Base-by-base conservation (phyloP, 2,797 vertebrate genomes). In the Peromyscus eremicus region DNA sequence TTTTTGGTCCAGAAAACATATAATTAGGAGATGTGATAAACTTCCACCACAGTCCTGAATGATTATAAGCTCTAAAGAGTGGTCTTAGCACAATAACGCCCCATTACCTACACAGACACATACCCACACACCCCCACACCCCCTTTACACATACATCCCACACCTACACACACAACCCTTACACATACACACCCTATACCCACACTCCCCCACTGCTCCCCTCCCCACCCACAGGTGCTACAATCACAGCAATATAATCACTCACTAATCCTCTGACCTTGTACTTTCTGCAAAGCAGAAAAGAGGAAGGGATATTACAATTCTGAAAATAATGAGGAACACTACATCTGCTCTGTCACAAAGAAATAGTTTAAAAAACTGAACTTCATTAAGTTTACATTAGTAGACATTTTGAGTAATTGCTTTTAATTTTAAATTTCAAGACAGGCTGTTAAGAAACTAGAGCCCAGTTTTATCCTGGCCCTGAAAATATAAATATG, bases 231-330 rank as follows among this genome's bases (percentile, higher is more conserved):
- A 96, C 97, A 98, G 97, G 97, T 97, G 97, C 95, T 96, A 89
- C 96, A 98, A 97, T 98, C 97, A 97, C 32, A 93, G 96, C 94
- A 97, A 57, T 89, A 57, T 95, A 97, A 98, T 97, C 96, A 97
- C 62, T 93, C 94, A 97, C 94, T 97, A 98, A 98, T 97, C 97
- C 96, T 95, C 82, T 77, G 85, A 84, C 71, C 83, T 93, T 89
- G 73, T 88, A 88, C 90, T 97, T 96, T 96, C 75, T 91, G 80
- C 64, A 97, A 94, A 97, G 94, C 93, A 94, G 88, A 92, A 97
- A 95, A 93, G 62, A 19, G 46, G 37, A 86, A 97, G 66, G 89
- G 94, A 79, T 96, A 97, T 87, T 96, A 85, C 89, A 94, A 94
- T 95, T 95, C 91, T 95, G 96, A 98, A 97, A 97, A 97, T 93